Evolutionary conservation across 1,140 invertebrate species (phyloP).

Genomic region (Triops longicaudatus): DNA sequence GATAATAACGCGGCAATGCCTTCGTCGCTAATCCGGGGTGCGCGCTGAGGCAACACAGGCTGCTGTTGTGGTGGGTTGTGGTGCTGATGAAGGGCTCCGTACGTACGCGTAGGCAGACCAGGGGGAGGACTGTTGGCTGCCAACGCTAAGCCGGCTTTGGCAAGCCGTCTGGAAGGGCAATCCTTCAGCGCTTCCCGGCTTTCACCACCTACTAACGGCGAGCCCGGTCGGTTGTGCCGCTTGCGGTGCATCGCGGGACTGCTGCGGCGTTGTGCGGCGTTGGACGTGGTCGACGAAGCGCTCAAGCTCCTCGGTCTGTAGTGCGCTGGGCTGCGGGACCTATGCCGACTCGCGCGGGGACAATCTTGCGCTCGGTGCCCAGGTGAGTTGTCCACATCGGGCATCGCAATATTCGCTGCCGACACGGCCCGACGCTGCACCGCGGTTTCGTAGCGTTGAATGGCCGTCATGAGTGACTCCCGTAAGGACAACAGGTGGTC

Average conservation of each 20-base stretch:
- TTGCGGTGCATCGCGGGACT: not conserved
- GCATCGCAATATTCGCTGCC: not conserved
- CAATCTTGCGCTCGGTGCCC: not conserved
- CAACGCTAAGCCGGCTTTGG: not conserved
- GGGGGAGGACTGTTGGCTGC: not conserved
- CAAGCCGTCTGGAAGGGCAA: not conserved
- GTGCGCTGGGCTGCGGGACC: not conserved
- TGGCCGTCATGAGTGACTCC: conserved; percentile 37
- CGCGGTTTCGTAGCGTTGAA: conserved; percentile 35
- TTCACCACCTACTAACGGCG: not conserved
- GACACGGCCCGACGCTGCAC: conserved; percentile 3
- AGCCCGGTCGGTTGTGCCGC: not conserved
- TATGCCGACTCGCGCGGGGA: not conserved
- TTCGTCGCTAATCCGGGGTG: not conserved
- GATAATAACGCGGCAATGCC: conserved; percentile 15
- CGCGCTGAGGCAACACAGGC: not conserved
- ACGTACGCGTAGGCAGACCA: not conserved
- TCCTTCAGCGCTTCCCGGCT: not conserved
- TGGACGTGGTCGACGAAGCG: not conserved
- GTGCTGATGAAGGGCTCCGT: not conserved
- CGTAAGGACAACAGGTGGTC: conserved; percentile 38
- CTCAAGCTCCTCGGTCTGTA: not conserved
- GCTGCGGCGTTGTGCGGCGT: not conserved
- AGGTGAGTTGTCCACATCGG: not conserved
- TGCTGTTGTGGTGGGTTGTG: conserved; percentile 7